These are phyloP conservation scores for Cephus sareptanus DNA, from an alignment of 2,888 invertebrate genomes.

Conservation along the genomic window DNA sequence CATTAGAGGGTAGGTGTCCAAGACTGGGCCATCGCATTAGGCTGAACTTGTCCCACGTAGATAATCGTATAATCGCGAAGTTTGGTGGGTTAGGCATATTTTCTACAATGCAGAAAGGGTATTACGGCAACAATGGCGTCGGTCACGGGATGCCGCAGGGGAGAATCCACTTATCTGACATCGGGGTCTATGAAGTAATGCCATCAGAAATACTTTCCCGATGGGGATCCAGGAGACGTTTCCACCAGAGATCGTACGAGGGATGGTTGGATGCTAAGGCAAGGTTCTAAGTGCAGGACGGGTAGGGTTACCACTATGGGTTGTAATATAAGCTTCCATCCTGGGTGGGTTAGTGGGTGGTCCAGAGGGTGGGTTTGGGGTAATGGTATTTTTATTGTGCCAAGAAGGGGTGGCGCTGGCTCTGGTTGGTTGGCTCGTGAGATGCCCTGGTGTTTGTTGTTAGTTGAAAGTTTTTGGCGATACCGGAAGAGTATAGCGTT, in stretches of 20 bases:
- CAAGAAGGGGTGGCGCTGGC: constrained; percentile 24
- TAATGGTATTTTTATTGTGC: constrained; percentile 43
- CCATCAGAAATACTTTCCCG: constrained; percentile 46
- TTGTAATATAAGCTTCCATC: constrained; percentile 51
- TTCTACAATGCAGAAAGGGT: no score
- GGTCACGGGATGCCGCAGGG: neutral
- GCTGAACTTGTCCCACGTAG: no score
- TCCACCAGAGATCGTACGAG: neutral
- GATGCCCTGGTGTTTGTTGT: constrained; percentile 31
- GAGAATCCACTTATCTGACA: neutral
- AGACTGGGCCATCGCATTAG: no score
- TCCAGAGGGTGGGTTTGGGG: constrained; percentile 14
- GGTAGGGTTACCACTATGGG: constrained; percentile 58
- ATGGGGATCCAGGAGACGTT: constrained; percentile 36
- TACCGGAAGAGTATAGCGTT: constrained; percentile 18
- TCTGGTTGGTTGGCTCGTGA: no score
- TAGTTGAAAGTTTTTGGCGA: constrained; percentile 38
- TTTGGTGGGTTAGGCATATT: no score
- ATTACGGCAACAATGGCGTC: no score
- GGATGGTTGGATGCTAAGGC: constrained; percentile 30
- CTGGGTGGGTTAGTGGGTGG: constrained; percentile 26
- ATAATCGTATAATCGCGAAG: no score
- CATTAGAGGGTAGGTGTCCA: no score
- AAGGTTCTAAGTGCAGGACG: constrained; percentile 50
- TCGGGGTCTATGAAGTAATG: constrained; percentile 36